Conservation (phyloP, 2,888 invertebrate species). For the Camponotus fellah region DNA sequence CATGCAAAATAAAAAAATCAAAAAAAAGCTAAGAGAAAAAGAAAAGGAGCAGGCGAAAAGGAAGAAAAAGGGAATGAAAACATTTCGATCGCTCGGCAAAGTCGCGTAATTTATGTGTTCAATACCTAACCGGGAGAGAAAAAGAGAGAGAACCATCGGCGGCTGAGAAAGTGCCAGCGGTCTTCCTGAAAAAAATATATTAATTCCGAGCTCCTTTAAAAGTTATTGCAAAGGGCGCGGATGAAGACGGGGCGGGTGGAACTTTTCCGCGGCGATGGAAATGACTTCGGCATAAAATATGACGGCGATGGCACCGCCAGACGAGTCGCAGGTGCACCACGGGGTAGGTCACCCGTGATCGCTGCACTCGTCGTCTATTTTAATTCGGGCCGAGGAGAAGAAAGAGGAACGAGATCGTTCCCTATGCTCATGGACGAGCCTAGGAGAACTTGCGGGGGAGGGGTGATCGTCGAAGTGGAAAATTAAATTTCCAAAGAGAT, state of each 20-base stretch:
- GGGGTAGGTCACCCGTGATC: conserved; percentile 54
- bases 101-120: conserved; percentile 80
- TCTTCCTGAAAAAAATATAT: conserved; percentile 71
- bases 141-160: conserved; percentile 33
- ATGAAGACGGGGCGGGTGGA: conserved; percentile 40
- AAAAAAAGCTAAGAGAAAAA: background rate
- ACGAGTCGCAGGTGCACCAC: conserved; percentile 70
- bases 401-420: conserved; percentile 12
- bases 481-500: conserved; percentile 44
- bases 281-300: conserved; percentile 80
- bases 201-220: conserved; percentile 76
- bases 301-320: conserved; percentile 68
- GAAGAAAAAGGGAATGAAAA: conserved; percentile 64
- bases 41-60: background rate
- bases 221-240: conserved; percentile 78
- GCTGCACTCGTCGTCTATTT: conserved; percentile 67
- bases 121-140: conserved; percentile 72
- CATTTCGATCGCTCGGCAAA: conserved; percentile 73
- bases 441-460: conserved; percentile 25
- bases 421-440: conserved; percentile 6
- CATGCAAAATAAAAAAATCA: conserved; percentile 8
- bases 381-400: conserved; percentile 37
- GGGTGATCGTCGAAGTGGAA: conserved; percentile 36
- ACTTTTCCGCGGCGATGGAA: conserved; percentile 78
- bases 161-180: conserved; percentile 37